Evolutionary conservation across 2,888 invertebrate genomes (phyloP).

Genomic region (Sphaerophoria taeniata): DNA sequence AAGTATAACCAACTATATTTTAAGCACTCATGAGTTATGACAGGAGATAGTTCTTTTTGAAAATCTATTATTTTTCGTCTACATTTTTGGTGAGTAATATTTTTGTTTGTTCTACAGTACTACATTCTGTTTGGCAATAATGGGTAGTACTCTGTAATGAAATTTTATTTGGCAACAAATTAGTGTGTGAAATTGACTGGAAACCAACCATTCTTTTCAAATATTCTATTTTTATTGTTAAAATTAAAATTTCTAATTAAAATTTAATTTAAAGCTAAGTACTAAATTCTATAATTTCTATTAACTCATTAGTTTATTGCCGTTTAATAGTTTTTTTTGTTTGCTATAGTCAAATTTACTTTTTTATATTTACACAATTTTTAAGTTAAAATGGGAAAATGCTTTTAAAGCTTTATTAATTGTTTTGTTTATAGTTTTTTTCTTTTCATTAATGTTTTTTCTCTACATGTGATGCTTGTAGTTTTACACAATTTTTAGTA

Average conservation of each 20-base stretch:
- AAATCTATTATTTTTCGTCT: constrained; percentile 20
- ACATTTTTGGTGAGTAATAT: constrained; percentile 15
- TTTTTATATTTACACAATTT: constrained; percentile 53
- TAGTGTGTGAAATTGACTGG: constrained; percentile 60
- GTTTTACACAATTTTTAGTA: constrained; percentile 46
- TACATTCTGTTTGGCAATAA: constrained; percentile 23
- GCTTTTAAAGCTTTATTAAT: constrained; percentile 57
- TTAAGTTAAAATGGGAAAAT: constrained; percentile 25
- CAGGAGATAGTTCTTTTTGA: constrained; percentile 40
- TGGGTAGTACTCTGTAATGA: background rate
- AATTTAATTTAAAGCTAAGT: constrained; percentile 28
- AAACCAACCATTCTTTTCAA: constrained; percentile 51
- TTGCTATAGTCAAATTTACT: constrained; percentile 27
- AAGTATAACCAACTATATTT: constrained; percentile 13
- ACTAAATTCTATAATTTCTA: constrained; percentile 28
- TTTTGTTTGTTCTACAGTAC: background rate
- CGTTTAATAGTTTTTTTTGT: constrained; percentile 33
- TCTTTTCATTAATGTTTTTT: constrained; percentile 10
- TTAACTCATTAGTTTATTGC: constrained; percentile 59
- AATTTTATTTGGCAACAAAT: constrained; percentile 40
- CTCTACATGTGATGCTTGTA: constrained; percentile 13
- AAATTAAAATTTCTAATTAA: constrained; percentile 16
- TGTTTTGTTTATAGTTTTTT: constrained; percentile 7
- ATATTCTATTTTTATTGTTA: background rate
- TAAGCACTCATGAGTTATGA: constrained; percentile 7